phyloP scores from a whole-genome alignment of 2,113 vertebrate species.

The Ardeotis arabs region DNA sequence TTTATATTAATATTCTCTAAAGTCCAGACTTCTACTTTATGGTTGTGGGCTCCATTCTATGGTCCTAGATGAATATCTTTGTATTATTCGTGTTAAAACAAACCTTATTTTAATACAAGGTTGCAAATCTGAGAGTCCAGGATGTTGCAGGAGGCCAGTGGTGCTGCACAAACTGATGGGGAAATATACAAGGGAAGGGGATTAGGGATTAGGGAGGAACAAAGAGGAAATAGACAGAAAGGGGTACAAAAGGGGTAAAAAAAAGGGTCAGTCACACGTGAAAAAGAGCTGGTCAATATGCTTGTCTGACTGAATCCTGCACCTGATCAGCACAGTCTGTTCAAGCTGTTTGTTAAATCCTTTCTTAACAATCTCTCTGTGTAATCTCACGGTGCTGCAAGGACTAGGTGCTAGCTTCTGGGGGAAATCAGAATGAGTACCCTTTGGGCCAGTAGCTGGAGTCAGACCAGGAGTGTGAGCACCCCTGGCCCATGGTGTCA shows the following conservation, averaged over 20 bases:
- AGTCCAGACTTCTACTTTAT: background rate
- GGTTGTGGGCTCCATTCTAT: background rate
- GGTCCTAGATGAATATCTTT: background rate
- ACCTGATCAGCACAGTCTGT: background rate
- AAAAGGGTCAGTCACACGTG: background rate
- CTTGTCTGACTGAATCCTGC: background rate
- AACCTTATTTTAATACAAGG: background rate
- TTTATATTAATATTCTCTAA: background rate
- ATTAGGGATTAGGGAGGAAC: background rate
- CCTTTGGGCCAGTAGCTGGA: background rate
- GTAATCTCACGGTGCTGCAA: background rate
- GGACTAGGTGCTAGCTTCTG: background rate
- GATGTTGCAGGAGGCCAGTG: accelerated
- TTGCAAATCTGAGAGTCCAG: background rate
- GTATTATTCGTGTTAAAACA: background rate
- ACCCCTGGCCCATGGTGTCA: background rate
- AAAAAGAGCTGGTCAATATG: background rate
- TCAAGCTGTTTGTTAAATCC: background rate
- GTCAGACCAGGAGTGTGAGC: background rate
- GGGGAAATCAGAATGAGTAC: background rate
- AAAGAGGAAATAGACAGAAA: background rate
- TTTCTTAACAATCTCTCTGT: background rate
- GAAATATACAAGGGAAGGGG: background rate
- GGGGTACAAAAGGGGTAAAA: background rate
- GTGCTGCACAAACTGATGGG: background rate